A percentile compares a stretch with the other conserved stretches of the same genome.
Conservation (phyloP, 2,113 vertebrate genomes). For the Solenodon paradoxus region DNA sequence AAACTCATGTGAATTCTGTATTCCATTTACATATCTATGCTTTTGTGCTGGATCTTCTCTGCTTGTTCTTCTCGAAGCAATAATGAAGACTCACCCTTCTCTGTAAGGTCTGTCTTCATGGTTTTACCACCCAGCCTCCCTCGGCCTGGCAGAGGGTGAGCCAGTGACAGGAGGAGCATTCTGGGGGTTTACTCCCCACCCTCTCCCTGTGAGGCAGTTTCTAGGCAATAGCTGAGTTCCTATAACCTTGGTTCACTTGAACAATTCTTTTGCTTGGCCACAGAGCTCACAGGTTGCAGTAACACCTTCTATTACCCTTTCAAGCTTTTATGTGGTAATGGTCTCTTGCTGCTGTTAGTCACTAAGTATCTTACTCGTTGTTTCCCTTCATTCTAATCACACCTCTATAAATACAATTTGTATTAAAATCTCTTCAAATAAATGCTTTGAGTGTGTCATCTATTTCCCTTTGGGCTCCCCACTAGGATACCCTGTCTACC, state of each 20-base stretch:
- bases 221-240: neutral
- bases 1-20: neutral
- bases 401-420: neutral
- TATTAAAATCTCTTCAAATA: neutral
- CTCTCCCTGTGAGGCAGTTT: neutral
- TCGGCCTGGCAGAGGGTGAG: neutral
- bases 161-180: neutral
- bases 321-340: neutral
- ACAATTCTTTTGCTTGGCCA: neutral
- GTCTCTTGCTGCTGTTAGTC: neutral
- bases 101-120: neutral
- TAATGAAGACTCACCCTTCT: neutral
- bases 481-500: neutral
- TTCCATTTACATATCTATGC: neutral
- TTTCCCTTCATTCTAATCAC: neutral
- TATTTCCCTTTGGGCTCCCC: neutral
- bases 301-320: neutral
- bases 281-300: neutral
- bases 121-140: neutral
- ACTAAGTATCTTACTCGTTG: neutral
- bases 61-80: neutral
- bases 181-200: neutral
- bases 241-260: rapidly evolving
- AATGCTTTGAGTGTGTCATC: neutral
- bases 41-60: neutral